These are phyloP conservation scores for Aradophagus sp. DNA, from an alignment of 1,140 invertebrate species.

Conservation along the genomic window DNA sequence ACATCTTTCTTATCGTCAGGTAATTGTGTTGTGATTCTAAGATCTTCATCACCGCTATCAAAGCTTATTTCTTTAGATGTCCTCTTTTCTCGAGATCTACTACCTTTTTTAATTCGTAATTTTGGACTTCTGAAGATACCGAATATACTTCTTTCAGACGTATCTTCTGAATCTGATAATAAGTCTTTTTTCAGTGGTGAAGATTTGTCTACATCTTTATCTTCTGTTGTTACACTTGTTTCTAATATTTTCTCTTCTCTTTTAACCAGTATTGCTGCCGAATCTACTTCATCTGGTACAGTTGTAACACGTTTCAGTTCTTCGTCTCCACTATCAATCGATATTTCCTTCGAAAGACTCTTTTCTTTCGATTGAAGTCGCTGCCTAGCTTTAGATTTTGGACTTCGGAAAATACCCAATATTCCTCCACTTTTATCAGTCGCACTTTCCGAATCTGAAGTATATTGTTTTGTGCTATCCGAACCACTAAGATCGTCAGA, in stretches of 20 bases:
- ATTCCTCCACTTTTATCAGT: slow-evolving; percentile 63
- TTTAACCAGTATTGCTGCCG: slow-evolving; percentile 14
- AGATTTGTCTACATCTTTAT: not conserved
- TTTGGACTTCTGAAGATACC: slow-evolving; percentile 68
- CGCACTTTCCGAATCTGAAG: slow-evolving; percentile 30
- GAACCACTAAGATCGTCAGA: slow-evolving; percentile 18
- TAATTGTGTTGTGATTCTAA: slow-evolving; percentile 20
- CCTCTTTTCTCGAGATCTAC: slow-evolving; percentile 60
- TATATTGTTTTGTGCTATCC: slow-evolving; percentile 49
- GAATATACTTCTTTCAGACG: slow-evolving; percentile 62
- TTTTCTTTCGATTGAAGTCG: slow-evolving; percentile 65
- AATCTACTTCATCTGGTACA: slow-evolving; percentile 4
- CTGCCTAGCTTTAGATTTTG: slow-evolving; percentile 63
- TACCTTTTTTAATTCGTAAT: slow-evolving; percentile 58
- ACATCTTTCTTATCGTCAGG: too few species aligned
- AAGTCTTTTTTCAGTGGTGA: slow-evolving; percentile 8
- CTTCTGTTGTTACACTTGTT: not conserved
- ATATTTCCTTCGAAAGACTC: slow-evolving; percentile 58
- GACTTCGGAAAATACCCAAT: slow-evolving; percentile 68
- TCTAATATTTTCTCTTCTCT: slow-evolving; percentile 27
- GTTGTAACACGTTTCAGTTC: slow-evolving; percentile 58
- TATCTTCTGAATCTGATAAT: slow-evolving; percentile 16
- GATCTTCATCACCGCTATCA: slow-evolving; percentile 54
- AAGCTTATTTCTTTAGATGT: slow-evolving; percentile 54
- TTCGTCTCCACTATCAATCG: slow-evolving; percentile 67